Conservation (phyloP, 2,113 vertebrate genomes). For the Pongo pygmaeus region DNA sequence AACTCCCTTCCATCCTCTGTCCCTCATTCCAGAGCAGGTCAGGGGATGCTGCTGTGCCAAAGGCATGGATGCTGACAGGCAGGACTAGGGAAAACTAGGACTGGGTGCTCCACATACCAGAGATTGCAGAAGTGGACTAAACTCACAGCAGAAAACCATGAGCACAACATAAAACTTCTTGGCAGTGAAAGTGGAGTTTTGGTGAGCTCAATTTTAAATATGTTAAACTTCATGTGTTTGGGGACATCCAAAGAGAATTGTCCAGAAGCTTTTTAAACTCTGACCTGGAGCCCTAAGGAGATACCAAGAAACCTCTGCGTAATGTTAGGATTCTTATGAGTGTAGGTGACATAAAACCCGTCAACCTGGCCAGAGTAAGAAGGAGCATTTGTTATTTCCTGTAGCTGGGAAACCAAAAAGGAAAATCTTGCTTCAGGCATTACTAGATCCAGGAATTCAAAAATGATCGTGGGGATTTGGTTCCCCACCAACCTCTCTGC, state of each 20-base stretch:
- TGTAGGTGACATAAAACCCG: neutral
- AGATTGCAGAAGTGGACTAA: neutral
- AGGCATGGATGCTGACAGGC: neutral
- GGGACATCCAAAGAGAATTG: neutral
- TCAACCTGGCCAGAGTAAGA: neutral
- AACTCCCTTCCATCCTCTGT: neutral
- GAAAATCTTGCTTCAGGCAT: neutral
- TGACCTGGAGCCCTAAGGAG: neutral
- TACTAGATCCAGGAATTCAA: neutral
- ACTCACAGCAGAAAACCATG: neutral
- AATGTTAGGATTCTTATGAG: neutral
- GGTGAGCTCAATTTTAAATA: neutral
- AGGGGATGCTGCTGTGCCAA: fast-evolving
- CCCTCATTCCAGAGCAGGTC: neutral
- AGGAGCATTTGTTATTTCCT: neutral
- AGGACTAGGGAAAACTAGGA: neutral
- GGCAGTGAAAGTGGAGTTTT: neutral
- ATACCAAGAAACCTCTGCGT: neutral
- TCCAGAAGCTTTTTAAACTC: neutral
- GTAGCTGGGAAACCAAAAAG: neutral
- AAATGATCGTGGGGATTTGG: no score
- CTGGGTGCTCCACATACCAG: neutral
- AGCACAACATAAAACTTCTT: neutral
- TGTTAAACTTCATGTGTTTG: neutral
- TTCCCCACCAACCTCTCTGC: neutral